A percentile compares a stretch with the other conserved stretches of the same genome.
Evolutionary conservation across 2,888 invertebrate species (phyloP).

Genomic region (Volucella bombylans): DNA sequence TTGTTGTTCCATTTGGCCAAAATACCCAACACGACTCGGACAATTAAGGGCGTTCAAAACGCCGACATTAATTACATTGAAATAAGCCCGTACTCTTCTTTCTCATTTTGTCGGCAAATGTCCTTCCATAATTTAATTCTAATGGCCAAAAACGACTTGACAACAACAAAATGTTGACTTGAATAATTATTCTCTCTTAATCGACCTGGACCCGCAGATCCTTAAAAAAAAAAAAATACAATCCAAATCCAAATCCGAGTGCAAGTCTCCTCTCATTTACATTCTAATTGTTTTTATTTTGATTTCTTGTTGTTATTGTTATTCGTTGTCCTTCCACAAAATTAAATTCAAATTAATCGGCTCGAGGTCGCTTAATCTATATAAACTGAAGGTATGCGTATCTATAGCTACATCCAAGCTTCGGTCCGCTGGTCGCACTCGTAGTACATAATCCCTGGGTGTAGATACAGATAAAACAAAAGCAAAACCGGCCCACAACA

Average conservation of each 20-base stretch:
- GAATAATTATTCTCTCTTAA: constrained; percentile 29
- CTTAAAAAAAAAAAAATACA: not conserved
- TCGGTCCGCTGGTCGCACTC: no score
- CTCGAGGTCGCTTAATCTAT: constrained; percentile 41
- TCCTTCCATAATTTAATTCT: constrained; percentile 56
- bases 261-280: constrained; percentile 61
- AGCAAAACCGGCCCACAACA: constrained; percentile 23
- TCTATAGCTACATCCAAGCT: constrained; percentile 6
- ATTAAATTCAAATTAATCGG: constrained; percentile 71
- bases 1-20: constrained; percentile 35
- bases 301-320: constrained; percentile 52
- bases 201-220: not conserved
- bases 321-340: constrained; percentile 60
- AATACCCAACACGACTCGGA: constrained; percentile 2
- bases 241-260: not conserved
- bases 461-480: constrained; percentile 4
- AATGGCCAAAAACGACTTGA: constrained; percentile 37
- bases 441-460: constrained; percentile 2
- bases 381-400: constrained; percentile 23
- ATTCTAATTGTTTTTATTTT: constrained; percentile 71
- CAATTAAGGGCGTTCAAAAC: constrained; percentile 40
- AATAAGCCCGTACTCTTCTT: constrained; percentile 38
- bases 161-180: constrained; percentile 20
- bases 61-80: constrained; percentile 57
- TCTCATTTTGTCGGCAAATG: constrained; percentile 26